A percentile compares a stretch with the other conserved stretches of the same genome.
Evolutionary conservation across 2,888 invertebrate species (phyloP).

Genomic region (Spodoptera exigua): DNA sequence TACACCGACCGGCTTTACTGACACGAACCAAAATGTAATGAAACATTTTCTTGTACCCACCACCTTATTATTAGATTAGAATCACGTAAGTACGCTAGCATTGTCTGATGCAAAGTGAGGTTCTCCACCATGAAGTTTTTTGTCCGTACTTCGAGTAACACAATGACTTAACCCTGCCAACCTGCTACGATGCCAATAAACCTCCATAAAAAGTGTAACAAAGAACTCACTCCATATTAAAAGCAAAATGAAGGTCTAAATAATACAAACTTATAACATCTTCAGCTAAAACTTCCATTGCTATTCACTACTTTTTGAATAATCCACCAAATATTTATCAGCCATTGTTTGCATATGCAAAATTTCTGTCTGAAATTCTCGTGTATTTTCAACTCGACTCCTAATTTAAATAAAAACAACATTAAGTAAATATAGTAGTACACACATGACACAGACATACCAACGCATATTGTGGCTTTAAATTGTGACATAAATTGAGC

Average conservation of each 20-base stretch:
- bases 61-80: slow-evolving; percentile 65
- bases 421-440: slow-evolving; percentile 24
- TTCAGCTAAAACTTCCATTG: not conserved
- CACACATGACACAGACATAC: slow-evolving; percentile 22
- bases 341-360: not conserved
- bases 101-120: slow-evolving; percentile 53
- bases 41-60: slow-evolving; percentile 63
- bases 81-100: slow-evolving; percentile 57
- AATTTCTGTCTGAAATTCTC: not conserved
- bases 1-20: slow-evolving; percentile 64
- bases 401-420: slow-evolving; percentile 39
- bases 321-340: slow-evolving; percentile 1
- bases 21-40: slow-evolving; percentile 65
- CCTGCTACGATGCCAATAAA: slow-evolving; percentile 46
- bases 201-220: slow-evolving; percentile 51
- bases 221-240: slow-evolving; percentile 32
- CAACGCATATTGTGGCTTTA: slow-evolving; percentile 40
- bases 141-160: slow-evolving; percentile 31
- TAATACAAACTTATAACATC: slow-evolving; percentile 18
- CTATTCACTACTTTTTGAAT: slow-evolving; percentile 6
- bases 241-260: slow-evolving; percentile 3
- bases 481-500: slow-evolving; percentile 55
- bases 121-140: slow-evolving; percentile 46
- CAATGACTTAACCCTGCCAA: slow-evolving; percentile 43
- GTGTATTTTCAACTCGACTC: slow-evolving; percentile 3